These are phyloP conservation scores for Ursus arctos DNA, from an alignment of 2,113 vertebrate genomes.

Conservation along the genomic window DNA sequence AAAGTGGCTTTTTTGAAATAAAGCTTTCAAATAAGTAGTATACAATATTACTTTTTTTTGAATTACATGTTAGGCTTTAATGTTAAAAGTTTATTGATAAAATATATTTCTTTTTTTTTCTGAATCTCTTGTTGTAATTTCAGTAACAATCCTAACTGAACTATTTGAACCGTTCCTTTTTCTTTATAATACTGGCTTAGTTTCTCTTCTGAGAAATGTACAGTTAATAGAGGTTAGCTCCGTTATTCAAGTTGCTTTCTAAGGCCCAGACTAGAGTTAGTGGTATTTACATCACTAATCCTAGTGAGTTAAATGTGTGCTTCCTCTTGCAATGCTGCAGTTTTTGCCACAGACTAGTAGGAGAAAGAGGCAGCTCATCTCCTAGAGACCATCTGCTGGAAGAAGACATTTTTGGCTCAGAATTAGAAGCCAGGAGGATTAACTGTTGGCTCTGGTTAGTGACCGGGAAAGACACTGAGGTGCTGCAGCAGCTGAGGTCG, in stretches of 20 bases:
- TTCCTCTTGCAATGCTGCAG: slow-evolving; percentile 55
- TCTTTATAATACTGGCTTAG: neutral
- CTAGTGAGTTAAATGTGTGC: slow-evolving; percentile 42
- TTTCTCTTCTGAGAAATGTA: neutral
- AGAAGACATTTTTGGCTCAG: slow-evolving; percentile 70
- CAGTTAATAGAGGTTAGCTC: neutral
- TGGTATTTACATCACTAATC: neutral
- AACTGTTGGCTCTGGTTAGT: slow-evolving; percentile 68
- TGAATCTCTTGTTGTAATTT: slow-evolving; percentile 48
- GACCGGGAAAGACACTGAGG: neutral
- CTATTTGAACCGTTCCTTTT: neutral
- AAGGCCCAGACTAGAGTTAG: neutral
- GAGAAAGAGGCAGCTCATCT: slow-evolving; percentile 36
- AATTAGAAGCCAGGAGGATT: slow-evolving; percentile 70
- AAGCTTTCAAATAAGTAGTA: slow-evolving; percentile 15
- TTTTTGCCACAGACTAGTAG: slow-evolving; percentile 62
- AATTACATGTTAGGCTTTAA: slow-evolving; percentile 59
- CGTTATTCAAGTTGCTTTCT: neutral
- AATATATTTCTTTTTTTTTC: neutral
- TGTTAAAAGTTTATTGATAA: slow-evolving; percentile 51
- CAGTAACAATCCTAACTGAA: slow-evolving; percentile 3
- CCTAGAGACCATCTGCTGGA: slow-evolving; percentile 43
- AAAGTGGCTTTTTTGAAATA: neutral
- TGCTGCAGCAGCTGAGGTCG: slow-evolving; percentile 57
- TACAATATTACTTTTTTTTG: neutral